Percentiles rank a stretch among this genome's conserved stretches.
Evolutionary conservation across 2,888 invertebrate species (phyloP).

Genomic region (Cotesia congregata): DNA sequence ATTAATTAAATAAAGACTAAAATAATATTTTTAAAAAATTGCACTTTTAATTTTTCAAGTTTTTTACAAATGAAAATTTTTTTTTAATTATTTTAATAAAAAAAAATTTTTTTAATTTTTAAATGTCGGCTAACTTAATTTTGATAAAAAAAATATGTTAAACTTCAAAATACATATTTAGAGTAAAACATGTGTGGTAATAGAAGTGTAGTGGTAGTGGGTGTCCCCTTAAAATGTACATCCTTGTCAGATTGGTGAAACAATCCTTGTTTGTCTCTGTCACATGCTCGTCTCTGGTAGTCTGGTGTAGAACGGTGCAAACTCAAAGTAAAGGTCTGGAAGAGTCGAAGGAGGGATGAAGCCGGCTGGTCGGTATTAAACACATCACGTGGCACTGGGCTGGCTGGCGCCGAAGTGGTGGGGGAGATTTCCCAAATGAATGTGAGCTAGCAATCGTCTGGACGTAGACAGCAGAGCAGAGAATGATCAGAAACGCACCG

Average conservation of each 20-base stretch:
- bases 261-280: not conserved
- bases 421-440: constrained; percentile 41
- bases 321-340: not conserved
- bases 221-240: not conserved
- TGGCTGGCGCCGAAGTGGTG: constrained; percentile 51
- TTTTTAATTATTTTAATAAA: too few relatives aligned
- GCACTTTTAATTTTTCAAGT: too few relatives aligned
- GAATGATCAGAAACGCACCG: constrained; percentile 11
- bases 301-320: not conserved
- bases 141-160: too few relatives aligned
- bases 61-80: too few relatives aligned
- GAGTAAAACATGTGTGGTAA: not conserved
- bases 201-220: not conserved
- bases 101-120: too few relatives aligned
- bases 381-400: constrained; percentile 48
- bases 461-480: not conserved
- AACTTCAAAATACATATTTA: too few relatives aligned
- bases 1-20: too few relatives aligned
- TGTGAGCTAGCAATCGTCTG: constrained; percentile 22
- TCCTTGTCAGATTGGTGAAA: not conserved
- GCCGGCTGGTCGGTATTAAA: not conserved
- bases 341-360: not conserved
- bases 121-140: too few relatives aligned
- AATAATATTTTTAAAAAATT: too few relatives aligned
- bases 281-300: not conserved